Conservation (phyloP, 2,113 vertebrate genomes). For the Proteles cristata region DNA sequence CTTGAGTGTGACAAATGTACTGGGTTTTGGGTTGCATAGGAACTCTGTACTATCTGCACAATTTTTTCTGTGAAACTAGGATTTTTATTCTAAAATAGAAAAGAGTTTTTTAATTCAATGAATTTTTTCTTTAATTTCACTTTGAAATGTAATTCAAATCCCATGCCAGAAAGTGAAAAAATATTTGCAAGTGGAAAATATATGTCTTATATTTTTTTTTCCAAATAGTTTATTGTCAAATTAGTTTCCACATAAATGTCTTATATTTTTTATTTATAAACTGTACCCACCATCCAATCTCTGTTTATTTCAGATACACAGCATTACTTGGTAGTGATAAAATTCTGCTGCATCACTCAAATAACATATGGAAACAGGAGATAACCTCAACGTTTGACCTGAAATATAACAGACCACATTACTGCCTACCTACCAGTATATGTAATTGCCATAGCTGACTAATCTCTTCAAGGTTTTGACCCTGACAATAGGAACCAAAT, state of each 20-base stretch:
- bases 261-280: constrained; percentile 74
- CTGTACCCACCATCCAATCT: neutral
- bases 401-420: neutral
- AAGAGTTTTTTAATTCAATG: constrained; percentile 37
- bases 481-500: neutral
- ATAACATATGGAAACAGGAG: neutral
- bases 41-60: neutral
- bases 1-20: neutral
- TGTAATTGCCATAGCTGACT: neutral
- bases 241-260: too few relatives aligned
- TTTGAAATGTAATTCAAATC: constrained; percentile 80
- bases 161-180: constrained; percentile 70
- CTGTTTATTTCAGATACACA: constrained; percentile 31
- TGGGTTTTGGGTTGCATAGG: neutral
- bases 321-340: neutral
- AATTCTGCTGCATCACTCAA: constrained; percentile 36
- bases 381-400: neutral
- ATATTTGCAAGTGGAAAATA: constrained; percentile 66
- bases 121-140: constrained; percentile 62
- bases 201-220: constrained; percentile 77
- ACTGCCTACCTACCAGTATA: neutral
- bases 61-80: neutral
- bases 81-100: neutral
- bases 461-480: neutral
- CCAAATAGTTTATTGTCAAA: too few relatives aligned